These are phyloP conservation scores for Drosophila ironensis DNA, from an alignment of 1,140 invertebrate genomes.

Conservation along the genomic window DNA sequence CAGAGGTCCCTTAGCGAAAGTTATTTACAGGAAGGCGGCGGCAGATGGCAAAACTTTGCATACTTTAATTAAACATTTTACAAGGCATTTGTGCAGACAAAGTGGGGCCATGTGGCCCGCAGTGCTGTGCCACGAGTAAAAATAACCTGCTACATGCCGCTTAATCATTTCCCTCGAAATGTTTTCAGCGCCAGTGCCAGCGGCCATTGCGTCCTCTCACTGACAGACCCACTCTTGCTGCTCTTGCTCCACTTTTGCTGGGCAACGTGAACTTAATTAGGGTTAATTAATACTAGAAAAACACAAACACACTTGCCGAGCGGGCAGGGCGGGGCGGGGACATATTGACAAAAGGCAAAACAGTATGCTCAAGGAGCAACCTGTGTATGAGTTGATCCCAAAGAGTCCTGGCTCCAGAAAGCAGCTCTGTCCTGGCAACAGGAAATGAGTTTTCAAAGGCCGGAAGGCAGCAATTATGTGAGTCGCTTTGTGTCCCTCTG, in stretches of 20 bases:
- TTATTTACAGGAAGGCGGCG: slow-evolving; percentile 58
- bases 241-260: slow-evolving; percentile 2
- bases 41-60: slow-evolving; percentile 66
- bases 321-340: background rate
- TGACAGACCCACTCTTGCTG: background rate
- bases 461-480: slow-evolving; percentile 71
- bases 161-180: slow-evolving; percentile 63
- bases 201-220: slow-evolving; percentile 5
- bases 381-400: background rate
- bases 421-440: slow-evolving; percentile 16
- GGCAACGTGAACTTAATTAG: slow-evolving; percentile 67
- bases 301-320: slow-evolving; percentile 12
- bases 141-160: slow-evolving; percentile 33
- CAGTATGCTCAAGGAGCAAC: slow-evolving; percentile 38
- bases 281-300: slow-evolving; percentile 73
- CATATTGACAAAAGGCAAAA: slow-evolving; percentile 58
- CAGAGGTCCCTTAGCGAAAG: slow-evolving; percentile 33
- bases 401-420: background rate
- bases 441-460: slow-evolving; percentile 72
- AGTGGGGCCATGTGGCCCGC: slow-evolving; percentile 56
- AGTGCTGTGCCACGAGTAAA: slow-evolving; percentile 41
- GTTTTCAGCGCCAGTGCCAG: slow-evolving; percentile 13
- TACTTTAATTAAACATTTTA: slow-evolving; percentile 73
- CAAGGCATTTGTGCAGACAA: slow-evolving; percentile 23
- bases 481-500: slow-evolving; percentile 40